A percentile compares a stretch with the other conserved stretches of the same genome.
These are phyloP conservation scores for Verasper variegatus DNA, from an alignment of 2,113 vertebrate genomes.

Conservation along the genomic window DNA sequence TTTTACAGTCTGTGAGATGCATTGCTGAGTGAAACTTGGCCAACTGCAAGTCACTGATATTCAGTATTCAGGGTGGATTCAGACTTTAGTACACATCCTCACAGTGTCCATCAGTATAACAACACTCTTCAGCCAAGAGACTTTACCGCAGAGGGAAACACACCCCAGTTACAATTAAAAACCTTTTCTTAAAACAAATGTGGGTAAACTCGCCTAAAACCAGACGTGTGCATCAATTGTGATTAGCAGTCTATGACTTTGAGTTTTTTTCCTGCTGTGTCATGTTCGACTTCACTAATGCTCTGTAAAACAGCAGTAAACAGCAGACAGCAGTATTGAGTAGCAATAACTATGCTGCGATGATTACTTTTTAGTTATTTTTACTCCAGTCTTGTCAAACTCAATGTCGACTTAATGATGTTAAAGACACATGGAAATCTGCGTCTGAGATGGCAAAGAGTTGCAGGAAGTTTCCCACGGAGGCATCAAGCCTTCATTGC, in stretches of 20 bases:
- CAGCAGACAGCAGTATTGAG: neutral
- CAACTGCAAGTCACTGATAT: constrained; percentile 65
- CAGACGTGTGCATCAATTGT: neutral
- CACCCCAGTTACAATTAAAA: constrained; percentile 4
- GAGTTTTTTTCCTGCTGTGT: neutral
- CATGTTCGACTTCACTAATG: neutral
- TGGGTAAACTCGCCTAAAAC: neutral
- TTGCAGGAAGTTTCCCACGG: too few relatives aligned
- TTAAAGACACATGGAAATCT: neutral
- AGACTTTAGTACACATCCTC: constrained; percentile 33
- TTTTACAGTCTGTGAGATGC: constrained; percentile 8
- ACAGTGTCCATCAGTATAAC: constrained; percentile 18
- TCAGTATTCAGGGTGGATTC: constrained; percentile 56
- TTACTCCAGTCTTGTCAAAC: neutral
- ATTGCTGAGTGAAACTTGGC: constrained; percentile 41
- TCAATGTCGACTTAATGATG: neutral
- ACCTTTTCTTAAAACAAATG: neutral
- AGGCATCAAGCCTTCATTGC: neutral
- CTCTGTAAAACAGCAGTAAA: neutral
- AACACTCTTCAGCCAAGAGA: constrained; percentile 5
- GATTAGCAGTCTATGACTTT: neutral
- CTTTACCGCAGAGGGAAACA: constrained; percentile 7
- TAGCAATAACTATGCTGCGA: neutral
- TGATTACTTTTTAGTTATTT: neutral
- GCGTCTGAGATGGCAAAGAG: neutral